Evolutionary conservation across 2,113 vertebrate species (phyloP).

Genomic region (Origma solitaria): DNA sequence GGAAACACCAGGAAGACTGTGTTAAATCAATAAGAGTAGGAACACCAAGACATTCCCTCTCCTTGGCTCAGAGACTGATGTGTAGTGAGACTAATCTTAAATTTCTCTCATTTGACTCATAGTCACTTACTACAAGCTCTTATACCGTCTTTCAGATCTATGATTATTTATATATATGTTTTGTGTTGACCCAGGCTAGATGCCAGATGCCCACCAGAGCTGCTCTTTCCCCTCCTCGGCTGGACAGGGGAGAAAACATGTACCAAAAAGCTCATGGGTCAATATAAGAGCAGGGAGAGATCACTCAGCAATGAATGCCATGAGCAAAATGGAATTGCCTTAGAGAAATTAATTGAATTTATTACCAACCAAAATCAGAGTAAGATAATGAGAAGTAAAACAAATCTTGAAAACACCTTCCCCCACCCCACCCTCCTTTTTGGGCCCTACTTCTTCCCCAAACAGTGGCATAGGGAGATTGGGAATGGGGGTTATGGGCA

Average conservation of each 20-base stretch:
- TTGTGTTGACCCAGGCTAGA: not conserved
- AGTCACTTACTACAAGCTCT: not conserved
- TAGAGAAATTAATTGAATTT: not conserved
- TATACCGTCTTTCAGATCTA: not conserved
- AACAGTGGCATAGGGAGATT: fast-evolving
- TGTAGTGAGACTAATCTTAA: not conserved
- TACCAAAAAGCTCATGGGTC: fast-evolving
- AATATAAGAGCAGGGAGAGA: not conserved
- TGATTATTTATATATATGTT: not conserved
- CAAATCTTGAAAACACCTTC: not conserved
- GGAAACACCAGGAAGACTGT: not conserved
- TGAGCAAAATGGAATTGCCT: not conserved
- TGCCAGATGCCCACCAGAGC: not conserved
- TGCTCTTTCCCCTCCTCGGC: not conserved
- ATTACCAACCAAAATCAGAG: not conserved
- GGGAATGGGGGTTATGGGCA: not conserved
- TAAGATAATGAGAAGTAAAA: not conserved
- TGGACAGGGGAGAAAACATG: not conserved
- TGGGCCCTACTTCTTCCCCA: not conserved
- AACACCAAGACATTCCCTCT: not conserved
- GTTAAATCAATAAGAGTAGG: not conserved
- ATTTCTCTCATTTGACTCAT: not conserved
- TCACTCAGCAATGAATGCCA: not conserved
- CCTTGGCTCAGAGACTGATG: not conserved
- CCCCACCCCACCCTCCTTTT: no score